Conservation (phyloP, 2,888 invertebrate species). For the Lordiphosa andalusiaca region DNA sequence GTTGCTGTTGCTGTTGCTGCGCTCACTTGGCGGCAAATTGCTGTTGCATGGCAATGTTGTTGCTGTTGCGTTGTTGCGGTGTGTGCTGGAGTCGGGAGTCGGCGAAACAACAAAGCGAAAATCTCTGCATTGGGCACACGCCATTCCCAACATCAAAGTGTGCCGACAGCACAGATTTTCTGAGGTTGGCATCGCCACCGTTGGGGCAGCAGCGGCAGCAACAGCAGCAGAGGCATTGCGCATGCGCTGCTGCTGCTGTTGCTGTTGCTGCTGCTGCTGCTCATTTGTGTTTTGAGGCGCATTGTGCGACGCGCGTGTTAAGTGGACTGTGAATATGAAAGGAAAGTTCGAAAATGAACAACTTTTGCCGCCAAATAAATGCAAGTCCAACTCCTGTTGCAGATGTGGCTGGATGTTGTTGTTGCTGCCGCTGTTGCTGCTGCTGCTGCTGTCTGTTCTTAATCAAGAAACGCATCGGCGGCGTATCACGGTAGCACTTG, state of each 20-base stretch:
- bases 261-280: conserved; percentile 45
- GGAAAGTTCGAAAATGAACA: conserved; percentile 64
- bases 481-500: conserved; percentile 79
- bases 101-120: conserved; percentile 78
- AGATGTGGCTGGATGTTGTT: neutral
- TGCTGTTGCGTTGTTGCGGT: conserved; percentile 34
- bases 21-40: conserved; percentile 70
- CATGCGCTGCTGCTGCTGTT: conserved; percentile 21
- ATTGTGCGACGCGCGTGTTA: conserved; percentile 76
- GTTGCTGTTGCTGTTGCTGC: conserved; percentile 38
- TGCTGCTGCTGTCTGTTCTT: conserved; percentile 48
- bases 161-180: conserved; percentile 79
- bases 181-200: conserved; percentile 78
- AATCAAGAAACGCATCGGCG: conserved; percentile 76
- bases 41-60: conserved; percentile 61
- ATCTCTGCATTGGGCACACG: conserved; percentile 81
- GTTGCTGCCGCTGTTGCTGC: neutral
- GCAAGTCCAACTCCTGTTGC: conserved; percentile 36
- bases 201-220: conserved; percentile 71
- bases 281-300: conserved; percentile 74
- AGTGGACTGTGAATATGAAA: conserved; percentile 77
- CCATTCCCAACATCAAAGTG: conserved; percentile 79
- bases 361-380: conserved; percentile 72
- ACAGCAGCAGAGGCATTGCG: conserved; percentile 6
- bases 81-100: conserved; percentile 52